phyloP scores from a whole-genome alignment of 2,797 vertebrate species.

The Silurus lanzhouensis region DNA sequence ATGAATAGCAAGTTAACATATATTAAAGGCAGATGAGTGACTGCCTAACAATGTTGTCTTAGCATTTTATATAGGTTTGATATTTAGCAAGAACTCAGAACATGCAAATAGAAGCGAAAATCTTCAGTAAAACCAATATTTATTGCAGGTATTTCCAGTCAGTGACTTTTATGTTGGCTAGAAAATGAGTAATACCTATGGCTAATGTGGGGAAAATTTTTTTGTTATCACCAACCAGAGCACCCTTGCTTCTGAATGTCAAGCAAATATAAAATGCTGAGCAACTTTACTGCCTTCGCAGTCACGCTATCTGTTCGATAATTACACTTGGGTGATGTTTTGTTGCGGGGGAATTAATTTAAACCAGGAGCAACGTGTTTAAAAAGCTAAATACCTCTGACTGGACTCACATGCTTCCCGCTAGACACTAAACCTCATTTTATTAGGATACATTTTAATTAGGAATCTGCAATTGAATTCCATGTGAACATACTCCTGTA shows the following conservation, averaged over 20 bases:
- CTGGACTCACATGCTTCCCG: background rate
- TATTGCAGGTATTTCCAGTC: background rate
- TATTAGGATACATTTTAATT: background rate
- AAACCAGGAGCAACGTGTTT: background rate
- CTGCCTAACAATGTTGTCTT: background rate
- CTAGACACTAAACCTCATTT: background rate
- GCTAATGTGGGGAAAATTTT: background rate
- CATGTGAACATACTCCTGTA: background rate
- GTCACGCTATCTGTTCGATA: background rate
- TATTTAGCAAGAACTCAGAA: background rate
- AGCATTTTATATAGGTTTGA: background rate
- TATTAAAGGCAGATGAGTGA: background rate
- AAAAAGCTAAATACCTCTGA: background rate
- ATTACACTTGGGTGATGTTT: constrained; percentile 5
- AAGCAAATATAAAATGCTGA: background rate
- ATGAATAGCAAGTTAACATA: background rate
- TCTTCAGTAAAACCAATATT: background rate
- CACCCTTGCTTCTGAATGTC: background rate
- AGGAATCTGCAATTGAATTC: background rate
- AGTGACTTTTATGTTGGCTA: background rate
- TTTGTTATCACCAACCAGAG: background rate
- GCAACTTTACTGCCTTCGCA: background rate
- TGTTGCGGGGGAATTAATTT: background rate
- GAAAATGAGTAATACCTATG: background rate
- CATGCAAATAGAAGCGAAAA: background rate